Conservation (phyloP, 1,140 invertebrate species). For the Drosophila subpulchrella region DNA sequence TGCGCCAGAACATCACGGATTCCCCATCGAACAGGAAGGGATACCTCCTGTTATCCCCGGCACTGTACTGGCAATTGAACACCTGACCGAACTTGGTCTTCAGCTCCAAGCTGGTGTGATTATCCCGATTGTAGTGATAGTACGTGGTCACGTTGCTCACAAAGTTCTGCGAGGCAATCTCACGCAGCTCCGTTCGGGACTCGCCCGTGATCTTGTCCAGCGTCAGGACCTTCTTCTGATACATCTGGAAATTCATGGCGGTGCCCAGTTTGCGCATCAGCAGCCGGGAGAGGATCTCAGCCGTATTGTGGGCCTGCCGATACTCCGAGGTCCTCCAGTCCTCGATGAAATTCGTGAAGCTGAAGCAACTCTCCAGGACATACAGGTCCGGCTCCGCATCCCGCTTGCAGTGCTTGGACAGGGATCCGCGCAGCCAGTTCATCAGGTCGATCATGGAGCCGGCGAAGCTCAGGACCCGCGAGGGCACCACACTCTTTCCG, state of each 20-base stretch:
- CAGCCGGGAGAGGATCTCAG: conserved; percentile 60
- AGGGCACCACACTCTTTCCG: conserved; percentile 69
- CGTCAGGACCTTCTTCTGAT: conserved; percentile 63
- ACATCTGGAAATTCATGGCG: conserved; percentile 79
- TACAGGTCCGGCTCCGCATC: conserved; percentile 69
- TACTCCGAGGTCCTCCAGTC: conserved; percentile 74
- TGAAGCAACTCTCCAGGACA: conserved; percentile 68
- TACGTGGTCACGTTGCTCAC: conserved; percentile 78
- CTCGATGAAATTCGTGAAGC: conserved; percentile 78
- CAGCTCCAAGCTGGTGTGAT: conserved; percentile 73
- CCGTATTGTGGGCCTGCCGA: conserved; percentile 46
- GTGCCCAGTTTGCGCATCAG: conserved; percentile 67
- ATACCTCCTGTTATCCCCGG: conserved; percentile 72
- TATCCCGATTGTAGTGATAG: conserved; percentile 79
- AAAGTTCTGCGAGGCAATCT: conserved; percentile 79
- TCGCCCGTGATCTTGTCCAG: conserved; percentile 64
- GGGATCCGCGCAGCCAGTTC: conserved; percentile 72
- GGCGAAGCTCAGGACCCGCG: conserved; percentile 67
- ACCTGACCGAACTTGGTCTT: conserved; percentile 80
- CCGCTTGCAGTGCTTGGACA: conserved; percentile 74
- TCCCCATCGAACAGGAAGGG: conserved; percentile 81
- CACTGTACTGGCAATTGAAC: conserved; percentile 79
- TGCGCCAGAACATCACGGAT: conserved; percentile 83
- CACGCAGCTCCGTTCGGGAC: conserved; percentile 60
- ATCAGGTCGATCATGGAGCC: conserved; percentile 67